A percentile compares a stretch with the other conserved stretches of the same genome.
Evolutionary conservation across 2,888 invertebrate genomes (phyloP).

Genomic region (Caradrina kadenii): DNA sequence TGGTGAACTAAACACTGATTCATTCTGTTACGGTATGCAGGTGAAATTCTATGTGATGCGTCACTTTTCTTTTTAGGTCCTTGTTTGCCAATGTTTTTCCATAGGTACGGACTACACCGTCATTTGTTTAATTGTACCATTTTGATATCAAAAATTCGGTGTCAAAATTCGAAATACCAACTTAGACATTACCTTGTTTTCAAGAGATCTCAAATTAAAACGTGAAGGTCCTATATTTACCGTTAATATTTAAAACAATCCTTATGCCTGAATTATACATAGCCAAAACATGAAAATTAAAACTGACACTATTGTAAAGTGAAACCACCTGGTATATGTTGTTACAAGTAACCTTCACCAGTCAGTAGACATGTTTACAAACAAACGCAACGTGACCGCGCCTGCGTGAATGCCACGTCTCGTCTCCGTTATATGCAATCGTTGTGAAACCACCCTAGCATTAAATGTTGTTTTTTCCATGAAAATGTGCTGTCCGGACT

Average conservation of each 20-base stretch:
- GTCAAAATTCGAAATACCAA: background rate
- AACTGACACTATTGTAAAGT: constrained; percentile 51
- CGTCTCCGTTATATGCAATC: constrained; percentile 58
- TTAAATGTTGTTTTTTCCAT: constrained; percentile 42
- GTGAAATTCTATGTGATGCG: constrained; percentile 56
- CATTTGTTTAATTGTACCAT: background rate
- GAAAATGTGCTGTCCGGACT: constrained; percentile 4
- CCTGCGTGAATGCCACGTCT: constrained; percentile 71
- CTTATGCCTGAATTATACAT: constrained; percentile 12
- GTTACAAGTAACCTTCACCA: constrained; percentile 72
- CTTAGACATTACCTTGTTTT: background rate
- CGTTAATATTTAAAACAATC: background rate
- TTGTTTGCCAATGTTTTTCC: constrained; percentile 23
- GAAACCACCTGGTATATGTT: constrained; percentile 57
- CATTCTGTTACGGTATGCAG: constrained; percentile 63
- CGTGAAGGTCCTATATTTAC: background rate
- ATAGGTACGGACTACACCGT: background rate
- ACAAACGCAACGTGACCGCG: constrained; percentile 77
- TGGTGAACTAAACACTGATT: constrained; percentile 77
- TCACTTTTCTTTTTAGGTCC: constrained; percentile 39
- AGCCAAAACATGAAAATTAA: constrained; percentile 53
- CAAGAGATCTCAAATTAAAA: constrained; percentile 7
- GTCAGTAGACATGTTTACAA: constrained; percentile 77
- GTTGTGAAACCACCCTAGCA: constrained; percentile 54
- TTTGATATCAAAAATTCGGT: background rate